phyloP scores from a whole-genome alignment of 1,140 invertebrate species.

The Apis laboriosa region DNA sequence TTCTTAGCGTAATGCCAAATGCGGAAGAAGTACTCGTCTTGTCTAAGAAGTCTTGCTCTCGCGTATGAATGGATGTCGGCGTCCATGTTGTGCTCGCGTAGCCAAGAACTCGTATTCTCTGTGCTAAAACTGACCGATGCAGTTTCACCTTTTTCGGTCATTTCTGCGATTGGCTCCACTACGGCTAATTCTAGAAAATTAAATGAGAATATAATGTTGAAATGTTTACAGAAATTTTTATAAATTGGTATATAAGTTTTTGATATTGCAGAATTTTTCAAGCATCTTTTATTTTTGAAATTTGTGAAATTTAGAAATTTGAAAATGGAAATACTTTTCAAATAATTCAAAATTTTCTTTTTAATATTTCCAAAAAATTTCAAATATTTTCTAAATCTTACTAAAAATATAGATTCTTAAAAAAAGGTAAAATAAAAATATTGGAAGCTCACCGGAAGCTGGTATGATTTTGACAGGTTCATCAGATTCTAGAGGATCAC shows the following conservation, averaged over 20 bases:
- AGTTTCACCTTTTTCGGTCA: constrained; percentile 85
- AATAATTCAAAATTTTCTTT: too few relatives aligned
- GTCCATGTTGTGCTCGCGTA: constrained; percentile 94
- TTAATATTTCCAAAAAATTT: too few relatives aligned
- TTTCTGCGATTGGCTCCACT: constrained; percentile 82
- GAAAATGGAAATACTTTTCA: too few relatives aligned
- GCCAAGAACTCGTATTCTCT: constrained; percentile 96
- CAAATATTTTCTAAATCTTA: too few relatives aligned
- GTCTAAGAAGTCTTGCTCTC: constrained; percentile 88
- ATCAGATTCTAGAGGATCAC: constrained; percentile 95
- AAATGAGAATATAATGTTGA: not conserved
- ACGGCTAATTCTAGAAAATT: constrained; percentile 73
- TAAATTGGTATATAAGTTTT: too few relatives aligned
- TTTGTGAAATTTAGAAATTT: too few relatives aligned
- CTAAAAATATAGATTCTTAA: not conserved
- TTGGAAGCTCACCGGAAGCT: constrained; percentile 85
- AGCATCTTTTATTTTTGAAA: too few relatives aligned
- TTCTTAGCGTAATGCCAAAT: constrained; percentile 93
- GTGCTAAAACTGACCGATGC: constrained; percentile 90
- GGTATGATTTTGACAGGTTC: constrained; percentile 93
- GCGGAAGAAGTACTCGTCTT: constrained; percentile 97
- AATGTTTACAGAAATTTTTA: not conserved
- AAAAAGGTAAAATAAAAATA: not conserved
- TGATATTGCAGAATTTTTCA: too few relatives aligned
- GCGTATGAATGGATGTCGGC: constrained; percentile 95